Conservation (phyloP, 2,888 invertebrate genomes). For the Thecocarcelia acutangulata region DNA sequence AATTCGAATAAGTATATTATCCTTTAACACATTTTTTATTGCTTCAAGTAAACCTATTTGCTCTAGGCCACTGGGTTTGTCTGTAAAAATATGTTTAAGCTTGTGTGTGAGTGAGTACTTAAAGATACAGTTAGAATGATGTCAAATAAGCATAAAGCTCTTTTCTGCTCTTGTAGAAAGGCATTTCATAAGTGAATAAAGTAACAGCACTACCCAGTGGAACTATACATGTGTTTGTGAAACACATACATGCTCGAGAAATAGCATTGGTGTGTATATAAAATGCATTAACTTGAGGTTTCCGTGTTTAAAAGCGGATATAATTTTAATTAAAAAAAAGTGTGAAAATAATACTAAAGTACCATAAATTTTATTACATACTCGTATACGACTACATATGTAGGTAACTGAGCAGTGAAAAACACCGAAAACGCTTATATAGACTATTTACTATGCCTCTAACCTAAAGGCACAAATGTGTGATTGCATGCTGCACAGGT, state of each 20-base stretch:
- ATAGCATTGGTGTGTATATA: not conserved
- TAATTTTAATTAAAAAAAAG: constrained; percentile 66
- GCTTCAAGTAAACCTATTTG: not conserved
- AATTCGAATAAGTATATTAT: no score
- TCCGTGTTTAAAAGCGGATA: constrained; percentile 34
- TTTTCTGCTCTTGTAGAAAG: not conserved
- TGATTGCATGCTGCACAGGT: no score
- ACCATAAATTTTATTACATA: constrained; percentile 3
- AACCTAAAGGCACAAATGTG: not conserved
- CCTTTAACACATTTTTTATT: no score
- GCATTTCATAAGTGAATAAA: constrained; percentile 8
- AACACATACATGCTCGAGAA: not conserved
- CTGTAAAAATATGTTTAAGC: not conserved
- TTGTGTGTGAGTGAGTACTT: not conserved
- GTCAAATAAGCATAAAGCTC: constrained; percentile 15
- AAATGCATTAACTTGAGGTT: constrained; percentile 34
- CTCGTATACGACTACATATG: not conserved
- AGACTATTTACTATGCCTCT: no score
- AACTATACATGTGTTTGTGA: not conserved
- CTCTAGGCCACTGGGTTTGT: not conserved
- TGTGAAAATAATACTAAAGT: constrained; percentile 55
- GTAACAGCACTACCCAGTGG: not conserved
- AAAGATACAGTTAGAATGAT: constrained; percentile 20
- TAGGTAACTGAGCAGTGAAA: not conserved
- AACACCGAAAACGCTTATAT: not conserved